Conservation (phyloP, 2,113 vertebrate genomes). For the Circaetus gallicus region DNA sequence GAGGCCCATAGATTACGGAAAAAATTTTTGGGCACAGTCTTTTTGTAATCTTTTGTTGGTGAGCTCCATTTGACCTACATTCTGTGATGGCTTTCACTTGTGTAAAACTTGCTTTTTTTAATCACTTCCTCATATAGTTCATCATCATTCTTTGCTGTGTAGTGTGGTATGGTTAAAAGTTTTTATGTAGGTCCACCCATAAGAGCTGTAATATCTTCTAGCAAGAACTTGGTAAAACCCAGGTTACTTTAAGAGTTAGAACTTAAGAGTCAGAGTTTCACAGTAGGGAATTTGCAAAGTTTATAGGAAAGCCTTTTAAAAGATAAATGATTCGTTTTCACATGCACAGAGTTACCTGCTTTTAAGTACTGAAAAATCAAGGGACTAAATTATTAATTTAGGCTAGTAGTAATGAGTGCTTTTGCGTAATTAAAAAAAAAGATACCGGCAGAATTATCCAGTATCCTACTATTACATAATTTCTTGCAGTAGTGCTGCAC, state of each 20-base stretch:
- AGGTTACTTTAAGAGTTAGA: background rate
- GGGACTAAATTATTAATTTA: background rate
- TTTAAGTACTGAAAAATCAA: background rate
- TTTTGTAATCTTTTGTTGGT: background rate
- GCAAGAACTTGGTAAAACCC: background rate
- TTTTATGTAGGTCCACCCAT: background rate
- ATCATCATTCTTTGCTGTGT: background rate
- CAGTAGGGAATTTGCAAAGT: background rate
- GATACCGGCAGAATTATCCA: background rate
- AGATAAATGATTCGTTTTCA: background rate
- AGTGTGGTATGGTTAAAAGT: background rate
- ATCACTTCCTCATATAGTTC: background rate
- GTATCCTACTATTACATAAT: background rate
- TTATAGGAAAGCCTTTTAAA: background rate
- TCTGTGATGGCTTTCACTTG: background rate
- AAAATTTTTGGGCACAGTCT: background rate
- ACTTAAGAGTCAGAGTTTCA: background rate
- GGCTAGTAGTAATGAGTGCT: background rate
- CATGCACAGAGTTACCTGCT: background rate
- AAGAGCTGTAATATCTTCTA: background rate
- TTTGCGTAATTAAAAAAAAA: background rate
- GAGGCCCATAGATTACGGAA: background rate
- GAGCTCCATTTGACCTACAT: background rate
- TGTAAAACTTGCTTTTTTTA: background rate
- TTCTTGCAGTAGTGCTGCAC: background rate